Percentiles rank a stretch among this genome's conserved stretches.
Evolutionary conservation across 2,888 invertebrate species (phyloP).

Genomic region (Nephrotoma flavescens): DNA sequence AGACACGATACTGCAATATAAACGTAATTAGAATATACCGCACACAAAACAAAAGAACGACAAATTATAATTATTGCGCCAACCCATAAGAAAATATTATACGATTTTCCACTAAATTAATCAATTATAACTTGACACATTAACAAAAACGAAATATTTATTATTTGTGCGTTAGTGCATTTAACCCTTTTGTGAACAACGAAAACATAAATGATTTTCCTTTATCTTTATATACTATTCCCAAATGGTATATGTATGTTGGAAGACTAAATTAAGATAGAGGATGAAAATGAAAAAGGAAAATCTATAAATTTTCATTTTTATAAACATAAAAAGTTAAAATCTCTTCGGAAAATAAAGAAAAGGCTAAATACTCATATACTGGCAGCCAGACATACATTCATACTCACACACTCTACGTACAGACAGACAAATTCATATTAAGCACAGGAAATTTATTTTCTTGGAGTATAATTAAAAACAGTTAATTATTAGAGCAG

Average conservation of each 20-base stretch:
- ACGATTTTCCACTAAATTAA: background rate
- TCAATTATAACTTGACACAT: background rate
- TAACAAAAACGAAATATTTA: background rate
- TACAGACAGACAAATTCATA: background rate
- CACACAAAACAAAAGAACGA: background rate
- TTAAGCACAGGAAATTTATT: background rate
- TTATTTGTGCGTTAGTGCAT: background rate
- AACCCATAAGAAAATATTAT: background rate
- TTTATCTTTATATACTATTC: background rate
- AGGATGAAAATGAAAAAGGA: background rate
- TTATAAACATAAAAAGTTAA: background rate
- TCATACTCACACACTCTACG: background rate
- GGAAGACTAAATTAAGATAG: background rate
- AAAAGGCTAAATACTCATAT: background rate
- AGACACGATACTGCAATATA: background rate
- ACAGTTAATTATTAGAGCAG: background rate
- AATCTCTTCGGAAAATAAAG: background rate
- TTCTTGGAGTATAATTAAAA: conserved; percentile 1
- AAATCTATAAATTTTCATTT: background rate
- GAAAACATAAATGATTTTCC: background rate
- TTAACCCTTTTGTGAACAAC: background rate
- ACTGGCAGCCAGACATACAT: background rate
- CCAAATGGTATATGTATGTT: background rate
- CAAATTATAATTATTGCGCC: background rate
- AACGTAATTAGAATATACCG: too few relatives aligned